Evolutionary conservation across 1,140 invertebrate species (phyloP), one percentile per base, ranked within the genome.

Genomic region (Portunus trituberculatus): DNA sequence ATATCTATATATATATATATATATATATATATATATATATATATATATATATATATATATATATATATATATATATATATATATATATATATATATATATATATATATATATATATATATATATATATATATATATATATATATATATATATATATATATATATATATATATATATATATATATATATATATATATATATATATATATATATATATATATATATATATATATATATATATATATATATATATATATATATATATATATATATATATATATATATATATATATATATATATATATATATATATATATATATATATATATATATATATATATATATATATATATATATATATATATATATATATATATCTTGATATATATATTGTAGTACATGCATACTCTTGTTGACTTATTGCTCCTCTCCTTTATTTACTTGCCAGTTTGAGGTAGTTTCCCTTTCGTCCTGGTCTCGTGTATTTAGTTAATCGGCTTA

Each of bases 321-420:
- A 91, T 91, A 46, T 91, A 91, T 91, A 91, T 16, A 91, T 48
- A 25, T n/a, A n/a, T 48, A 91, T 91, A 48, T 48, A 48, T 52
- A 91, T 91, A 48, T 91, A 91, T 91, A 91, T 91, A 52, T 91
- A 91, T 91, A 91, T 91, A 91, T 91, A 91, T 91, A 91, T 91
- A 4, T 88, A 88, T n/a, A n/a, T n/a, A n/a, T n/a, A n/a, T n/a
- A n/a, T n/a, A n/a, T n/a, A n/a, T n/a, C n/a, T n/a, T n/a, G n/a
- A n/a, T n/a, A n/a, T n/a, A n/a, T n/a, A n/a, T n/a, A n/a, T n/a
- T n/a, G n/a, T n/a, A n/a, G n/a, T 91, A 46, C 29, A 29, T 76
- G 1, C 20, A 20, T n/a, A n/a, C 20, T 7, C 25, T 76, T 1
- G n/a, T 76, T 25, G 67, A 25, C 20, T 76, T 76, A n/a, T 8